These are phyloP conservation scores for Chelonia mydas DNA, from an alignment of 2,797 vertebrate species.

Conservation along the genomic window DNA sequence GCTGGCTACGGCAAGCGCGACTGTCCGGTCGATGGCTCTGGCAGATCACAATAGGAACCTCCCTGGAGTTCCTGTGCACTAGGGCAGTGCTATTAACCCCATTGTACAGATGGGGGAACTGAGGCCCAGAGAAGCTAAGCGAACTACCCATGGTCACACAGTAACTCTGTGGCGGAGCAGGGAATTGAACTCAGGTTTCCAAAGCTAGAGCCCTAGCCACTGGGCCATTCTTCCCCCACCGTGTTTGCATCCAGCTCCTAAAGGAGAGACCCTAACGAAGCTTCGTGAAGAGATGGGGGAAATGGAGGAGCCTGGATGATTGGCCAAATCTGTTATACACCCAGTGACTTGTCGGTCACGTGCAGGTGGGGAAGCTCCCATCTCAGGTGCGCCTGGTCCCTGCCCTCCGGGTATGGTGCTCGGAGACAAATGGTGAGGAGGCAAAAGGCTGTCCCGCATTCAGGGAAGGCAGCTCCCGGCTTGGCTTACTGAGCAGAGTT, in stretches of 20 bases:
- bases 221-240: not conserved
- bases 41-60: not conserved
- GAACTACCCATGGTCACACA: not conserved
- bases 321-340: not conserved
- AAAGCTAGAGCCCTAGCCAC: not conserved
- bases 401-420: not conserved
- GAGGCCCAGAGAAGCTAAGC: not conserved
- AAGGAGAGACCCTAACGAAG: too few relatives aligned
- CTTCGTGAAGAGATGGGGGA: not conserved
- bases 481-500: not conserved
- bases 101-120: not conserved
- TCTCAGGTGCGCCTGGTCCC: too few relatives aligned
- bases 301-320: not conserved
- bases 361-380: not conserved
- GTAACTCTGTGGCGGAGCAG: not conserved
- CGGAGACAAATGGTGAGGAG: not conserved
- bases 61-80: not conserved
- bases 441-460: not conserved
- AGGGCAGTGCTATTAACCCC: not conserved
- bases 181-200: not conserved
- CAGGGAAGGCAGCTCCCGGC: not conserved
- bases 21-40: not conserved
- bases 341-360: not conserved
- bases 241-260: too few relatives aligned
- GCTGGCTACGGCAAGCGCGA: fast-evolving